Percentiles rank a stretch among this genome's conserved stretches.
Evolutionary conservation across 2,797 vertebrate genomes (phyloP).

Genomic region (Cetoscarus ocellatus): DNA sequence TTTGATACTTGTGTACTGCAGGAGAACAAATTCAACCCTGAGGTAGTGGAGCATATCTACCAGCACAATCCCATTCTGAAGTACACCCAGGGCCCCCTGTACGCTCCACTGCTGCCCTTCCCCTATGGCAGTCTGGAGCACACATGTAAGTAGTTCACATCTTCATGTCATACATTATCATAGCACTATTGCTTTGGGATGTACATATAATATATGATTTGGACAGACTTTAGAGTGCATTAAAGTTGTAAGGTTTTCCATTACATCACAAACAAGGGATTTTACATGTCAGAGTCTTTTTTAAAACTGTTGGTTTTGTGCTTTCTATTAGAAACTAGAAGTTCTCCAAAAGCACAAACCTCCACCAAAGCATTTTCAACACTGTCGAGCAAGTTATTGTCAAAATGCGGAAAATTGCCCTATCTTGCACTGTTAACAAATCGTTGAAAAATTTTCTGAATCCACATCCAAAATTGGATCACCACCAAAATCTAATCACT

Average conservation of each 20-base stretch:
- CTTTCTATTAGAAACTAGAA: no score
- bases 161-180: conserved; percentile 9
- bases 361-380: no score
- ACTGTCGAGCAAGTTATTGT: no score
- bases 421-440: no score
- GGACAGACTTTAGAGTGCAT: not conserved
- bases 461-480: no score
- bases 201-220: conserved; percentile 7
- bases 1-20: conserved; percentile 57
- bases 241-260: not conserved
- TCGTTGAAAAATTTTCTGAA: no score
- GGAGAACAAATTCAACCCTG: conserved; percentile 92
- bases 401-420: no score
- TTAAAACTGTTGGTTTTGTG: no score
- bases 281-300: no score
- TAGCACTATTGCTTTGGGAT: conserved; percentile 2
- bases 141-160: conserved; percentile 86
- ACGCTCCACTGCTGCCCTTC: conserved; percentile 94
- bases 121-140: conserved; percentile 90
- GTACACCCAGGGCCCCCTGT: conserved; percentile 92
- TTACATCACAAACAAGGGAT: not conserved
- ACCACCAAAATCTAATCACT: no score
- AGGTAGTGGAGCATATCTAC: conserved; percentile 95
- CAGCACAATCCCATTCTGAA: conserved; percentile 93
- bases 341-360: no score